Conservation (phyloP, 2,113 vertebrate genomes). For the Passer domesticus region DNA sequence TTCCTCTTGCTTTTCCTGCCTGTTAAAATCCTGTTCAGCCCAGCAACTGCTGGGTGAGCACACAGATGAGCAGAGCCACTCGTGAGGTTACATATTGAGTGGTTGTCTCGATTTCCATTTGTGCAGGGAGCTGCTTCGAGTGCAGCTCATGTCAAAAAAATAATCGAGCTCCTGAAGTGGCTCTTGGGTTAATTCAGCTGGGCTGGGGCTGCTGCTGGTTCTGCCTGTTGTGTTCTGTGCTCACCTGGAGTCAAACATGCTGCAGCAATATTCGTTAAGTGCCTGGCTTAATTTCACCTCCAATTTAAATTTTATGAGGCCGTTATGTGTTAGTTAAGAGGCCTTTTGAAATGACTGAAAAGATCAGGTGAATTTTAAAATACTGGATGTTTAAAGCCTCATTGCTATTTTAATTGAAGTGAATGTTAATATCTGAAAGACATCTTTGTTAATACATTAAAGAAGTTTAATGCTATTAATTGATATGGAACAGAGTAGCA, state of each 20-base stretch:
- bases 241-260: not conserved
- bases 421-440: conserved; percentile 56
- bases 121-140: not conserved
- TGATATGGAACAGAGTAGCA: conserved; percentile 67
- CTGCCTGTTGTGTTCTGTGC: not conserved
- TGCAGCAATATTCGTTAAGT: not conserved
- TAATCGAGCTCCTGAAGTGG: not conserved
- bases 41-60: not conserved
- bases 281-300: not conserved
- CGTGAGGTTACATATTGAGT: rapidly evolving
- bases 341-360: conserved; percentile 29
- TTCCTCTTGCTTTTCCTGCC: not conserved
- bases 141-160: not conserved
- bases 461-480: conserved; percentile 70
- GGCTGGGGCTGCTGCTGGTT: not conserved
- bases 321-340: conserved; percentile 34
- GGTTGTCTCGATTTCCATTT: not conserved
- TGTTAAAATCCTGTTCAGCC: rapidly evolving
- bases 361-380: conserved; percentile 57
- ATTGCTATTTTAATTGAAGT: conserved; percentile 60
- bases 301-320: conserved; percentile 43
- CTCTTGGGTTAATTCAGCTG: not conserved
- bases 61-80: not conserved
- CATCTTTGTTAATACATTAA: conserved; percentile 60
- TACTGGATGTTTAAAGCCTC: conserved; percentile 25